phyloP scores from a whole-genome alignment of 2,113 vertebrate species.

The Bufo gargarizans region DNA sequence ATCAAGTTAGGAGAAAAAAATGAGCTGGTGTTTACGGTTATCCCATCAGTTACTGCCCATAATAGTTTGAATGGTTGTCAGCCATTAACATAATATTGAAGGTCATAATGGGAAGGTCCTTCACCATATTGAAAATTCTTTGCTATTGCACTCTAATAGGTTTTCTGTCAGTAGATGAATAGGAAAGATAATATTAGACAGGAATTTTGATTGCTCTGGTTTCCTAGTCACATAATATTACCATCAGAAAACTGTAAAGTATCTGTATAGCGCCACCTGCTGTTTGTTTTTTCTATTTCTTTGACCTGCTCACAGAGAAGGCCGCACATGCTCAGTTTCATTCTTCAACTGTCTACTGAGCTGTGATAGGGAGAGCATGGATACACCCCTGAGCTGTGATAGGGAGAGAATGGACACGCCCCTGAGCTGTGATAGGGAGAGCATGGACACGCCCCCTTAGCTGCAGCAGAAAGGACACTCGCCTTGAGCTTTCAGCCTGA shows the following conservation, averaged over 20 bases:
- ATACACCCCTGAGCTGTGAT: too few species aligned
- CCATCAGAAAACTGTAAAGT: not conserved
- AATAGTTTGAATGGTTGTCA: not conserved
- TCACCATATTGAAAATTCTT: not conserved
- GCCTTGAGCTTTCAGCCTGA: too few species aligned
- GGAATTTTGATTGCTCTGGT: not conserved
- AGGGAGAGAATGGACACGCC: too few species aligned
- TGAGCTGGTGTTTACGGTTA: slow-evolving; percentile 7
- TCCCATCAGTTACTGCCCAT: not conserved
- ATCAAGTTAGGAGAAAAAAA: slow-evolving; percentile 21
- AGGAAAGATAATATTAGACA: not conserved
- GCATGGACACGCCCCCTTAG: too few species aligned
- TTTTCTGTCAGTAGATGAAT: not conserved
- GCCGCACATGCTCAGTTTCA: too few species aligned
- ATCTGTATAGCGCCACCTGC: too few species aligned
- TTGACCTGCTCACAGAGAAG: too few species aligned
- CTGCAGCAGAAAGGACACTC: too few species aligned
- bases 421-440: too few species aligned
- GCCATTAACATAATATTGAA: not conserved
- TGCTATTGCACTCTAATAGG: not conserved
- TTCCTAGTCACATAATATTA: not conserved
- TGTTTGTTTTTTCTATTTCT: too few species aligned
- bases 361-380: too few species aligned
- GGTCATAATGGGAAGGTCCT: not conserved
- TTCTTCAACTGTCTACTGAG: too few species aligned